Conservation (phyloP, 1,140 invertebrate species). For the Ectropis grisescens region DNA sequence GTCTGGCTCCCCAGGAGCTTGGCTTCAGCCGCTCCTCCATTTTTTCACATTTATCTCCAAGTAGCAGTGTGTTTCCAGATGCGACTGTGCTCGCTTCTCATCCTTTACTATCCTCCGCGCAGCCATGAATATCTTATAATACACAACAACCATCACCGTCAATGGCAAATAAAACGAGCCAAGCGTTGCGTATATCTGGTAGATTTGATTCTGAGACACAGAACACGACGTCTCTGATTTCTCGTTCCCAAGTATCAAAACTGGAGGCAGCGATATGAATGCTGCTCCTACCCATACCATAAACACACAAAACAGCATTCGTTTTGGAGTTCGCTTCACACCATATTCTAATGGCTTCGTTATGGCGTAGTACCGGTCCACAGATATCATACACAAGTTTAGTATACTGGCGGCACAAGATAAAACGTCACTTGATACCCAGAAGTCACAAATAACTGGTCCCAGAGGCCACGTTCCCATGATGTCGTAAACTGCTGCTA, state of each 20-base stretch:
- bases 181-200: conserved; percentile 91
- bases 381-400: conserved; percentile 93
- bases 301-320: conserved; percentile 88
- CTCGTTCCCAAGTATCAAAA: conserved; percentile 91
- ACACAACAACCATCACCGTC: conserved; percentile 91
- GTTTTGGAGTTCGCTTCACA: conserved; percentile 85
- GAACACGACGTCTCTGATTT: conserved; percentile 82
- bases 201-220: conserved; percentile 89
- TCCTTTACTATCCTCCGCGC: conserved; percentile 87
- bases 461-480: conserved; percentile 89
- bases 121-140: conserved; percentile 91
- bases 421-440: conserved; percentile 87
- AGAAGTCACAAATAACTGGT: conserved; percentile 85
- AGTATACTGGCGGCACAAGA: conserved; percentile 91
- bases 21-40: conserved; percentile 76
- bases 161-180: conserved; percentile 92
- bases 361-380: conserved; percentile 91
- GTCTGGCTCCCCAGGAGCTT: conserved; percentile 69
- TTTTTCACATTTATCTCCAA: conserved; percentile 79
- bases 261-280: conserved; percentile 89
- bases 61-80: conserved; percentile 82
- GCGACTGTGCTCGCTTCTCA: conserved; percentile 87
- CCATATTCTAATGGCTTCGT: conserved; percentile 92
- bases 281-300: conserved; percentile 92
- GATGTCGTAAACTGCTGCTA: conserved; percentile 86